Evolutionary conservation across 2,888 invertebrate species (phyloP).

Genomic region (Stenchaetothrips biformis): DNA sequence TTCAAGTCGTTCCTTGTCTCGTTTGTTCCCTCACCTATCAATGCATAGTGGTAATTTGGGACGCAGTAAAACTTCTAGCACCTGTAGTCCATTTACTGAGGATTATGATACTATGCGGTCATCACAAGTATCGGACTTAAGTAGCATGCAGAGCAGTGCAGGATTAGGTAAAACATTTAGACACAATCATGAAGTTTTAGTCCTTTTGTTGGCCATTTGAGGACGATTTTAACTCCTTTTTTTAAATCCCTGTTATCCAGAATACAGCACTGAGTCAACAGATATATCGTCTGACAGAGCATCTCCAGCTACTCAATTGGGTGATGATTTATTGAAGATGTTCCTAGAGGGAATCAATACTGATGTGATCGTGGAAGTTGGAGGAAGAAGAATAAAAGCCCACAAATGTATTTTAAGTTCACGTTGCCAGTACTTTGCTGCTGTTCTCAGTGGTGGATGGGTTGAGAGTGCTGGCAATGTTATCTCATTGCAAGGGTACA

Average conservation of each 20-base stretch:
- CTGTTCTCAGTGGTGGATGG: constrained; percentile 81
- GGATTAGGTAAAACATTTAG: constrained; percentile 8
- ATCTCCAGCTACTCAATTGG: constrained; percentile 59
- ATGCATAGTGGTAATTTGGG: constrained; percentile 35
- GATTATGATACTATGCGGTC: constrained; percentile 41
- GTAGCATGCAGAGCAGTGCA: constrained; percentile 49
- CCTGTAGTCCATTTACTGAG: constrained; percentile 31
- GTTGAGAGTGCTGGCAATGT: constrained; percentile 74
- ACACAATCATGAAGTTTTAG: constrained; percentile 20
- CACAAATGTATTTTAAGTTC: constrained; percentile 90
- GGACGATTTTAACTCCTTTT: constrained; percentile 8
- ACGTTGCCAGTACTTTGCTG: constrained; percentile 89
- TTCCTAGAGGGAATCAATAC: constrained; percentile 86
- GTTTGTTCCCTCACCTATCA: constrained; percentile 59
- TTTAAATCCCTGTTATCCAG: constrained; percentile 36
- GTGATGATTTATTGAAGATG: constrained; percentile 84
- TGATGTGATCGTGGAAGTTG: constrained; percentile 80
- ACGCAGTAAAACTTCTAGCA: constrained; percentile 18
- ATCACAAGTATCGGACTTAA: constrained; percentile 48
- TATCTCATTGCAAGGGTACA: constrained; percentile 75
- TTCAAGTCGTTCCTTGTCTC: constrained; percentile 46
- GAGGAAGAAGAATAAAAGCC: constrained; percentile 75
- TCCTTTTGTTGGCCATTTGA: not conserved
- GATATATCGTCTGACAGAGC: constrained; percentile 46
- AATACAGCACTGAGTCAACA: constrained; percentile 49